phyloP scores from a whole-genome alignment of 2,797 vertebrate species.

The Hypotaenidia philippensis region DNA sequence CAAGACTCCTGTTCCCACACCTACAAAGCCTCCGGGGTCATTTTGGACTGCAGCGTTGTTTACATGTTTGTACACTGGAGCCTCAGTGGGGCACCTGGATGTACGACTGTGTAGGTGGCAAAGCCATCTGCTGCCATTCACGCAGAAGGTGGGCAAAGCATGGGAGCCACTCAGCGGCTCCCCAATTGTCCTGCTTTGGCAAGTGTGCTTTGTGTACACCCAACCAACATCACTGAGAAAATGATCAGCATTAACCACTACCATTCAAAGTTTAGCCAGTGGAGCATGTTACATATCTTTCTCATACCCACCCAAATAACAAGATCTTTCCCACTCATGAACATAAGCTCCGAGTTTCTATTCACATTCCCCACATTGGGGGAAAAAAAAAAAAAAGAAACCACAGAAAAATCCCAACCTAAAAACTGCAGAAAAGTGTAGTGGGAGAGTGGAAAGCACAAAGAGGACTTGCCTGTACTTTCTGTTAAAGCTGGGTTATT shows the following conservation, averaged over 20 bases:
- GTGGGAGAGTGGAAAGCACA: background rate
- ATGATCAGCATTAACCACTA: background rate
- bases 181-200: background rate
- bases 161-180: background rate
- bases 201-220: background rate
- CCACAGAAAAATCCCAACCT: background rate
- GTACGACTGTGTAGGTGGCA: rapidly evolving
- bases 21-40: background rate
- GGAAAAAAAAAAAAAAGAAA: background rate
- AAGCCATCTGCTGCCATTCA: background rate
- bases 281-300: background rate
- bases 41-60: background rate
- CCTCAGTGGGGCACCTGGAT: background rate
- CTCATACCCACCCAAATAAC: background rate
- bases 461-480: background rate
- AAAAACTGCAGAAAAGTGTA: background rate
- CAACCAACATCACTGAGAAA: background rate
- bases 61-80: rapidly evolving
- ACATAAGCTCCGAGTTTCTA: background rate
- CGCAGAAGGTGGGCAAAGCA: background rate
- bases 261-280: background rate
- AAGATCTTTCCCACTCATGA: background rate
- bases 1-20: constrained; percentile 25
- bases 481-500: background rate
- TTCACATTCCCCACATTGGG: rapidly evolving